Percentiles rank a stretch among this genome's conserved stretches.
Evolutionary conservation across 2,888 invertebrate species (phyloP).

Genomic region (Meiosimyza decipiens): DNA sequence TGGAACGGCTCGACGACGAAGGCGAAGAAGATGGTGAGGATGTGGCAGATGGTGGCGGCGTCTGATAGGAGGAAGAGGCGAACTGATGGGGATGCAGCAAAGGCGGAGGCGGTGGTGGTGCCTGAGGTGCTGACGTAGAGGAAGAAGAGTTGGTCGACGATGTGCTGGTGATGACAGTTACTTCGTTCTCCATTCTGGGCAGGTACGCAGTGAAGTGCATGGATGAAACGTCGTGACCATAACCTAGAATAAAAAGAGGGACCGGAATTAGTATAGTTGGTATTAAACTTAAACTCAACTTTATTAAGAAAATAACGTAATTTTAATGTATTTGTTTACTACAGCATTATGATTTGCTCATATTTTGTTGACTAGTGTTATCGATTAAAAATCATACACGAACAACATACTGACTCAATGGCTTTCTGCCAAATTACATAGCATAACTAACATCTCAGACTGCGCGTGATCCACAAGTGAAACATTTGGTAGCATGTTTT

Average conservation of each 20-base stretch:
- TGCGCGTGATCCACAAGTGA: not conserved
- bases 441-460: not conserved
- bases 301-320: no score
- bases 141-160: conserved; percentile 50
- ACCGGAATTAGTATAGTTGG: conserved; percentile 8
- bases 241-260: conserved; percentile 70
- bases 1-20: conserved; percentile 48
- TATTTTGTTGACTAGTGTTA: not conserved
- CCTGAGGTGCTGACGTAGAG: conserved; percentile 23
- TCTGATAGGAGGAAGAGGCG: conserved; percentile 54
- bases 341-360: not conserved
- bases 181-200: conserved; percentile 73
- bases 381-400: conserved; percentile 19
- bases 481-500: not conserved
- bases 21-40: conserved; percentile 65
- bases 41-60: conserved; percentile 65
- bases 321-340: no score
- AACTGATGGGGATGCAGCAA: conserved; percentile 50
- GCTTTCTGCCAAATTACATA: conserved; percentile 7
- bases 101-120: conserved; percentile 34
- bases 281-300: no score
- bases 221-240: conserved; percentile 81
- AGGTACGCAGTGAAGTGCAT: conserved; percentile 82
- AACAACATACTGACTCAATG: not conserved
- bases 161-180: conserved; percentile 68